Base-by-base conservation (phyloP, 2,888 invertebrate species). In the Leucoptera coffeella region DNA sequence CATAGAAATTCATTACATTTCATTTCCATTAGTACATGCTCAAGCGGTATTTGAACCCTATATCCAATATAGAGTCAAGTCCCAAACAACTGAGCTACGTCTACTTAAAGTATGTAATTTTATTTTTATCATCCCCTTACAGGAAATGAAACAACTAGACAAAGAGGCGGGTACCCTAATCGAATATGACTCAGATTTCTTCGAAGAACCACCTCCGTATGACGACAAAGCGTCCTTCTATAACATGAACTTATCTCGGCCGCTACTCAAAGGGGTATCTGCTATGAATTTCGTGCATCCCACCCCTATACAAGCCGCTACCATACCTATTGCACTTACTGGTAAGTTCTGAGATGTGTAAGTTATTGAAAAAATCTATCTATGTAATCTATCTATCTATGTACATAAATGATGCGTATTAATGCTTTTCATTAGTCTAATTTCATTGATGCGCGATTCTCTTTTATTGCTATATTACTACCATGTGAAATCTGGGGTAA, bases 231-330 rank as follows among this genome's bases (percentile, higher is more conserved):
- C 77, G 2, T 80, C 85, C 0, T 91, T 91, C 52, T 88, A 92
- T 50, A 90, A 94, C 69, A 94, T 99, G 93, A 95, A 96, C 58
- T 67, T 97, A 13, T 96, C 96, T 0, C 73, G 96, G 31, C 96
- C 96, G 0, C 59, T 99, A 15, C 73, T 97, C 46, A 93, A 95
- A 52, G 89, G 96, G 0, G 84, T 97, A 22, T 82, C 84, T 2
- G 75, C 83, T 2, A 75, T 96, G 56, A 91, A 90, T 38, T 97
- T 87, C 56, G 80, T 86, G 4, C 87, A 90, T 47, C 97, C 99
- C 1, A 99, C 99, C 1, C 96, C 96, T 0, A 96, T 99, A 43
- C 99, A 99, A 58, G 80, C 91, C 2, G 85, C 93, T 0, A 92
- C 95, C 0, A 90, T 99, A 49, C 97, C 99, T 1, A 77, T 95